Conservation (phyloP, 2,797 vertebrate genomes). For the Iguana delicatissima region DNA sequence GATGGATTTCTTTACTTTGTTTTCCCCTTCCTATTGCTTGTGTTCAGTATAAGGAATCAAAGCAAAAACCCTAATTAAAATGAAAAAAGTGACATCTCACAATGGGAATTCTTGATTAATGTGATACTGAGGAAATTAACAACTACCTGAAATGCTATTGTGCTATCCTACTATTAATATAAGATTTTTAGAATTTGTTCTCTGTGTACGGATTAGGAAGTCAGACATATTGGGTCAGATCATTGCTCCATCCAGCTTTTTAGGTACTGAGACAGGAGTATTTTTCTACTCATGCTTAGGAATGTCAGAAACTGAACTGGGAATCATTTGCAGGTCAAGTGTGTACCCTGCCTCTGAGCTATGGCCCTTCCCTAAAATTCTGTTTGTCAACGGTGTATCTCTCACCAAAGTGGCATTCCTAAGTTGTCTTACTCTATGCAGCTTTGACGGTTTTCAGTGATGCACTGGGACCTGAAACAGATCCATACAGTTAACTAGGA, state of each 20-base stretch:
- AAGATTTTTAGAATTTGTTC: background rate
- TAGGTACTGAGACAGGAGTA: no score
- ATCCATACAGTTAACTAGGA: background rate
- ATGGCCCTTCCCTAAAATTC: background rate
- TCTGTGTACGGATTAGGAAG: background rate
- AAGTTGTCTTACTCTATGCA: no score
- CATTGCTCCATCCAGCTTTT: background rate
- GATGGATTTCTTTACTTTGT: slow-evolving; percentile 26
- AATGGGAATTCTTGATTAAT: slow-evolving; percentile 5
- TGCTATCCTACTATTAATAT: background rate
- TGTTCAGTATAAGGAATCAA: slow-evolving; percentile 17
- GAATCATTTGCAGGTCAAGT: background rate
- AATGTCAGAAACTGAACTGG: background rate
- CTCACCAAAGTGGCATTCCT: no score
- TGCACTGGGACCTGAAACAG: background rate
- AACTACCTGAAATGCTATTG: background rate
- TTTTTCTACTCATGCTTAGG: background rate
- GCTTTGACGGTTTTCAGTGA: no score
- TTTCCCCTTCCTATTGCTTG: background rate
- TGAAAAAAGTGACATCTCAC: slow-evolving; percentile 1
- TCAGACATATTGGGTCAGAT: background rate
- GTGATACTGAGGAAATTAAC: slow-evolving; percentile 16
- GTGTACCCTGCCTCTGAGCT: background rate
- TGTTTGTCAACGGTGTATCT: no score
- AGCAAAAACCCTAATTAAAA: background rate